A percentile compares a stretch with the other conserved stretches of the same genome.
Evolutionary conservation across 1,140 invertebrate species (phyloP).

Genomic region (Zaprionus nigranus): DNA sequence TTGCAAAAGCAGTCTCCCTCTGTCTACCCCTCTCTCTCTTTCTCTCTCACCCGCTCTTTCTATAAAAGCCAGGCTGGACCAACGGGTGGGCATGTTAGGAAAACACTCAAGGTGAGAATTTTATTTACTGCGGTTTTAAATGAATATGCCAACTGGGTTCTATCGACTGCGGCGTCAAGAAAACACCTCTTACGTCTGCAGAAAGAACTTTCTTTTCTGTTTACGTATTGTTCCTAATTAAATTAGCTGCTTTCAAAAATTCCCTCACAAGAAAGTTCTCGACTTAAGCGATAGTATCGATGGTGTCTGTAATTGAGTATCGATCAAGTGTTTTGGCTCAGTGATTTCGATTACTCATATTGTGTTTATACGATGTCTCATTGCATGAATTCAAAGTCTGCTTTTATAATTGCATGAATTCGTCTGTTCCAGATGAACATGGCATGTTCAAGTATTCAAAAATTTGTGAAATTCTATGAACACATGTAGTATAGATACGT

Average conservation of each 20-base stretch:
- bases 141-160: background rate
- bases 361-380: too few species aligned
- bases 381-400: too few species aligned
- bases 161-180: background rate
- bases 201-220: background rate
- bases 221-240: background rate
- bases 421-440: too few species aligned
- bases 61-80: background rate
- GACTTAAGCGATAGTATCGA: background rate
- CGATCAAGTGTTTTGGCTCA: background rate
- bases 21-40: too few species aligned
- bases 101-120: slow-evolving; percentile 6
- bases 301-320: background rate
- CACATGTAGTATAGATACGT: too few species aligned
- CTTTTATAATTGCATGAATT: too few species aligned
- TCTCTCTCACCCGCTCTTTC: background rate
- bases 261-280: background rate
- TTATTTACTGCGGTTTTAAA: slow-evolving; percentile 7
- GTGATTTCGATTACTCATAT: too few species aligned
- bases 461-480: too few species aligned
- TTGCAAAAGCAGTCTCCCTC: background rate
- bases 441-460: too few species aligned
- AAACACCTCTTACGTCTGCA: background rate
- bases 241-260: too few species aligned
- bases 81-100: background rate